These are phyloP conservation scores for Pseudonaja textilis DNA, from an alignment of 2,113 vertebrate genomes.

Conservation along the genomic window DNA sequence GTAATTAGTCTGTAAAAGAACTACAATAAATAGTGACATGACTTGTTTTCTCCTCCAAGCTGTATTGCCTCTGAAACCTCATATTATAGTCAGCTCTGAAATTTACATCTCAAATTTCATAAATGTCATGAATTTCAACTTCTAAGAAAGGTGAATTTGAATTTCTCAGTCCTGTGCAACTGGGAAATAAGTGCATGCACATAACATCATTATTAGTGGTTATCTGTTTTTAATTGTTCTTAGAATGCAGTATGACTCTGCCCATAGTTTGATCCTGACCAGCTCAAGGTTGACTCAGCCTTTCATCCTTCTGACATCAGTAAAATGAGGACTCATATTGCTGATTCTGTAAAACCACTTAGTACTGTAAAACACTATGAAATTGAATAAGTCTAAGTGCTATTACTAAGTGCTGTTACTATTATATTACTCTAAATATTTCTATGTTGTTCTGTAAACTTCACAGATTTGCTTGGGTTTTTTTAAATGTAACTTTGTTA, in stretches of 20 bases:
- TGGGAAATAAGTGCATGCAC: neutral
- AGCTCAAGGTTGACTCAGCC: neutral
- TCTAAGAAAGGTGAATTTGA: neutral
- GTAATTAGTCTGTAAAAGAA: neutral
- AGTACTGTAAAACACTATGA: neutral
- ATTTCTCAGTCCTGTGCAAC: neutral
- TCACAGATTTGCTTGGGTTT: neutral
- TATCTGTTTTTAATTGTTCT: neutral
- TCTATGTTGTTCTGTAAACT: neutral
- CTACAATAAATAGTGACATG: neutral
- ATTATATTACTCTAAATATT: neutral
- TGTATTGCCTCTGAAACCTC: neutral
- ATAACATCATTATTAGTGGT: neutral
- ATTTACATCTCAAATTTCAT: neutral
- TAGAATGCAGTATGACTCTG: neutral
- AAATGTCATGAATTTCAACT: neutral
- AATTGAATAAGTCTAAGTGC: neutral
- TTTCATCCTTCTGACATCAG: neutral
- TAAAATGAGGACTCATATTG: neutral
- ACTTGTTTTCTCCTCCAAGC: neutral
- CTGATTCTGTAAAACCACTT: neutral
- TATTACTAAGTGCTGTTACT: neutral
- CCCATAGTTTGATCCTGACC: neutral
- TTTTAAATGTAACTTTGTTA: neutral
- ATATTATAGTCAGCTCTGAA: neutral